Percentiles rank a stretch among this genome's conserved stretches.
Conservation (phyloP, 2,113 vertebrate genomes). For the Cyprinodon variegatus region DNA sequence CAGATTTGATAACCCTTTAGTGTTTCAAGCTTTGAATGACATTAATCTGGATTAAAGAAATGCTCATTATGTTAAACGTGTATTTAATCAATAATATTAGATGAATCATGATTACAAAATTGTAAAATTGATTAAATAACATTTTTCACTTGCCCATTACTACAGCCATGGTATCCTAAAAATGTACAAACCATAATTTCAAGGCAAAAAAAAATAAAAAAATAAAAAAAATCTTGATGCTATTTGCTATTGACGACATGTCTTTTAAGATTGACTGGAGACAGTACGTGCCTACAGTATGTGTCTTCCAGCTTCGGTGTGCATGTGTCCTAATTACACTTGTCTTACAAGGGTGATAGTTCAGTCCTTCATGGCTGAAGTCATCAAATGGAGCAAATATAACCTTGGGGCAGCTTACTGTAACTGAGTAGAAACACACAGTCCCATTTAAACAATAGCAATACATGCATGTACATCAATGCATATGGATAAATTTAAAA, state of each 20-base stretch:
- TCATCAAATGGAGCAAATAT: slow-evolving; percentile 69
- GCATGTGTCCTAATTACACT: slow-evolving; percentile 50
- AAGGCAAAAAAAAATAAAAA: background rate
- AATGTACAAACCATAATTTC: background rate
- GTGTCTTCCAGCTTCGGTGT: slow-evolving; percentile 5
- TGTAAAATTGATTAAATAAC: background rate
- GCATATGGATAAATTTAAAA: slow-evolving; percentile 3
- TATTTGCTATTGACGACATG: slow-evolving; percentile 62
- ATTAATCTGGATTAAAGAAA: background rate
- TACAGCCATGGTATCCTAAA: background rate
- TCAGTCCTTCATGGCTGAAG: slow-evolving; percentile 67
- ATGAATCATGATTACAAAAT: background rate
- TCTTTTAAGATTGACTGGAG: slow-evolving; percentile 47
- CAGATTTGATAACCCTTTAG: background rate
- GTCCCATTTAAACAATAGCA: slow-evolving; percentile 1
- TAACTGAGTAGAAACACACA: slow-evolving; percentile 33
- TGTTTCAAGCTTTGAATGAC: background rate
- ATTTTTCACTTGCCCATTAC: background rate
- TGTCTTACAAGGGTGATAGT: slow-evolving; percentile 62
- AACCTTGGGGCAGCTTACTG: slow-evolving; percentile 66
- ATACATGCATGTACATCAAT: slow-evolving; percentile 6
- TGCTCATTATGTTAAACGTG: background rate
- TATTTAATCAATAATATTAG: background rate
- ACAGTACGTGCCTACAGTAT: slow-evolving; percentile 20
- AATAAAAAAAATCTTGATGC: background rate